These are phyloP conservation scores for Yasuhikotakia modesta DNA, from an alignment of 2,797 vertebrate genomes.

Conservation along the genomic window DNA sequence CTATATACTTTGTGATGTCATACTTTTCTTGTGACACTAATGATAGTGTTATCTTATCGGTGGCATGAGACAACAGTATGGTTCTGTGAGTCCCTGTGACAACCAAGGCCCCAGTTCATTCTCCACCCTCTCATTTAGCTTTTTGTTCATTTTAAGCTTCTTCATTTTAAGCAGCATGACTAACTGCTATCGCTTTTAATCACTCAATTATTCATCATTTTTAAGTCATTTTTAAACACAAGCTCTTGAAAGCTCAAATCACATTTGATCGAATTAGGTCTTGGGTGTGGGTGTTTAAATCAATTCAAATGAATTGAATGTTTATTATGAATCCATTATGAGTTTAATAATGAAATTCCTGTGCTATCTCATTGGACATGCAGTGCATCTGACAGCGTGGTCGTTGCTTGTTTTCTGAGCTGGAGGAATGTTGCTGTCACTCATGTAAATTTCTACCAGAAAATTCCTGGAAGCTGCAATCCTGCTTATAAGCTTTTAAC, in stretches of 20 bases:
- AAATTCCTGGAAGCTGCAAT: not conserved
- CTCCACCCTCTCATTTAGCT: slow-evolving; percentile 25
- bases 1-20: slow-evolving; percentile 25
- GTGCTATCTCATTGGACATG: slow-evolving; percentile 30
- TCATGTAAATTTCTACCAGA: slow-evolving; percentile 2
- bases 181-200: slow-evolving; percentile 53
- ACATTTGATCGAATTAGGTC: slow-evolving; percentile 48
- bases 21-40: slow-evolving; percentile 29
- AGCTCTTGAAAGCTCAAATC: slow-evolving; percentile 43
- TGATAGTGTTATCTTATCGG: slow-evolving; percentile 29
- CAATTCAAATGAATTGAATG: slow-evolving; percentile 45
- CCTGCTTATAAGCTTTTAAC: slow-evolving; percentile 20
- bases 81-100: slow-evolving; percentile 1
- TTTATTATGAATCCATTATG: slow-evolving; percentile 50
- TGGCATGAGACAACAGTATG: slow-evolving; percentile 36
- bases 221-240: slow-evolving; percentile 39
- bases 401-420: slow-evolving; percentile 12
- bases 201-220: slow-evolving; percentile 55
- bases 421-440: slow-evolving; percentile 18
- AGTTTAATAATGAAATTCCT: slow-evolving; percentile 33
- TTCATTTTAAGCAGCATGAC: slow-evolving; percentile 47
- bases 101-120: slow-evolving; percentile 10
- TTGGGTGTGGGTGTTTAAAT: slow-evolving; percentile 34
- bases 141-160: slow-evolving; percentile 35
- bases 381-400: not conserved